Evolutionary conservation across 2,888 invertebrate species (phyloP).

Genomic region (Hetaerina titia): DNA sequence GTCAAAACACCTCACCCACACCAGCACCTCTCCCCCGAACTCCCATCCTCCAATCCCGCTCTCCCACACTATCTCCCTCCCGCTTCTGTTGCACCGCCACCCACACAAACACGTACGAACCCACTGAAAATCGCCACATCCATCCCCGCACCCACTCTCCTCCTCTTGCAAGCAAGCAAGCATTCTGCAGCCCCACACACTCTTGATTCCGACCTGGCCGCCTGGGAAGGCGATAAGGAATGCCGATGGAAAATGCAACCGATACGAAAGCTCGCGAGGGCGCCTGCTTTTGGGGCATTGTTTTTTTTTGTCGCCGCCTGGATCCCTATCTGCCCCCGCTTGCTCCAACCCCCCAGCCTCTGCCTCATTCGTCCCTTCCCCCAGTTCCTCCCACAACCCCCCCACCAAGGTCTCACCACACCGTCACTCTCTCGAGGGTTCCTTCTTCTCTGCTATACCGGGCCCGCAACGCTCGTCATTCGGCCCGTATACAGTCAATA

Average conservation of each 20-base stretch:
- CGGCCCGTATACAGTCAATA: too few species aligned
- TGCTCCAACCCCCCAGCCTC: too few species aligned
- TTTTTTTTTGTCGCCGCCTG: background rate
- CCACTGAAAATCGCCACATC: too few species aligned
- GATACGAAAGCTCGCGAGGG: background rate
- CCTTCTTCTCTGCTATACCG: too few species aligned
- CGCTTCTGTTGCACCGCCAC: background rate
- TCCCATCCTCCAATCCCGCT: background rate
- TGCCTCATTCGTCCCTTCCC: too few species aligned
- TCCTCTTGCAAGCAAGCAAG: background rate
- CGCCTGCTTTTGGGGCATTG: slow-evolving; percentile 2
- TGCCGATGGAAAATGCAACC: slow-evolving; percentile 1
- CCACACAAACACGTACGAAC: background rate
- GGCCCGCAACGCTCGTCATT: too few species aligned
- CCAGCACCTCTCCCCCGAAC: background rate
- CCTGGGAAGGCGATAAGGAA: background rate
- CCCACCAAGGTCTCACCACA: background rate
- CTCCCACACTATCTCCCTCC: background rate
- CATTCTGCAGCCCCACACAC: background rate
- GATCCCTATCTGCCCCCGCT: background rate
- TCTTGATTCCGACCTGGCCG: background rate
- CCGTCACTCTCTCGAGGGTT: background rate
- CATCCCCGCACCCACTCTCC: background rate
- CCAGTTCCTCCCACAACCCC: background rate
- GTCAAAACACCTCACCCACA: background rate